Base-by-base conservation (phyloP, 2,888 invertebrate species). In the Conops quadrifasciatus region DNA sequence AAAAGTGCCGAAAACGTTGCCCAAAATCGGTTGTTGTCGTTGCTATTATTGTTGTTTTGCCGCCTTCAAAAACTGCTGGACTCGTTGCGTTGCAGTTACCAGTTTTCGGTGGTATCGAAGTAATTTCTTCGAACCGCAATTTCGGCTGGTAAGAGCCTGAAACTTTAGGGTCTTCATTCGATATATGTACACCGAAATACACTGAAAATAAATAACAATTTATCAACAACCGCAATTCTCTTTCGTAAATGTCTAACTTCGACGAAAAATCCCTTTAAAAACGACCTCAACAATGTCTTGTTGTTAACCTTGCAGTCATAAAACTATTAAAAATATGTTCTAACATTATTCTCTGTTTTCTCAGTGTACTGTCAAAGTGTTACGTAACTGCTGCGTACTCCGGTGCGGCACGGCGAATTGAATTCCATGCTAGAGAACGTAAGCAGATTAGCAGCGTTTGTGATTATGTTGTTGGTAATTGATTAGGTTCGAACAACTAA, bases 401-500 rank as follows among this genome's bases (percentile, higher is more conserved):
- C 43, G 21, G 21, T 36, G 36, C 9, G 36, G 13, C 59, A 47
- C 13, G 21, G 59, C 59, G 60, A 19, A 62, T 51, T 49, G 60
- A 68, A 68, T 62, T 49, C 62, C 68, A 62, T 43, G 49, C 21
- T 7, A 7, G 51, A 73, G 72, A 70, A 77, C 75, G 78, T 82
- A 85, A 83, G 82, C 82, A 81, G 85, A 84, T 85, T 84, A 85
- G 80, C 76, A 82, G 85, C 85, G 82, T 85, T 85, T 83, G 84
- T 85, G 85, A 85, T 85, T 85, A 84, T 81, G 83, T 83, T 82
- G 84, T 83, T 82, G 84, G 85, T 85, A 85, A 85, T 85, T 85
- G 86, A 85, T 85, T 85, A 85, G 86, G 84, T 85, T 85, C 85
- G 83, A 85, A 85, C 85, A 85, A 85, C 85, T 84, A 83, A 84